phyloP scores from a whole-genome alignment of 2,113 vertebrate genomes.

The Tetrax tetrax region DNA sequence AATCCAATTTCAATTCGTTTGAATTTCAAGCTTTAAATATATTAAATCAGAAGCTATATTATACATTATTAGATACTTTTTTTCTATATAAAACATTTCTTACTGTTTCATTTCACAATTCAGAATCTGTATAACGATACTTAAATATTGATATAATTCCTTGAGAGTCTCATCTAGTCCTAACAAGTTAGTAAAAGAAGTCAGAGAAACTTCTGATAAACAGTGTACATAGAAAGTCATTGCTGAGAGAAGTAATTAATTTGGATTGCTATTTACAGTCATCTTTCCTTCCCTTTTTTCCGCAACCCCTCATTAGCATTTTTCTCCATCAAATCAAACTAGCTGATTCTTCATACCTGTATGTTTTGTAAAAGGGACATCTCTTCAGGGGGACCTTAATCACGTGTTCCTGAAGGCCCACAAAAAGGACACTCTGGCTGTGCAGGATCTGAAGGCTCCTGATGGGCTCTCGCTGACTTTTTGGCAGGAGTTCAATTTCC shows the following conservation, averaged over 20 bases:
- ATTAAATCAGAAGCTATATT: neutral
- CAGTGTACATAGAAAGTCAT: neutral
- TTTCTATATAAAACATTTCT: neutral
- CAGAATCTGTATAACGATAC: neutral
- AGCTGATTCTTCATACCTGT: slow-evolving; percentile 78
- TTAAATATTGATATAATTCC: neutral
- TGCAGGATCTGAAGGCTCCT: slow-evolving; percentile 92
- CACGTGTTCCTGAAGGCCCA: slow-evolving; percentile 90
- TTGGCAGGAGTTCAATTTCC: slow-evolving; percentile 90
- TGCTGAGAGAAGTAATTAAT: neutral
- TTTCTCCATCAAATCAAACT: neutral
- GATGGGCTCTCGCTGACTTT: slow-evolving; percentile 83
- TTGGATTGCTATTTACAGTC: neutral
- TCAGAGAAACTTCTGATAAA: neutral
- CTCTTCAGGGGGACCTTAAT: slow-evolving; percentile 93
- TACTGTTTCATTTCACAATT: neutral
- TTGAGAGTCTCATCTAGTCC: neutral
- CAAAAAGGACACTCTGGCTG: slow-evolving; percentile 92
- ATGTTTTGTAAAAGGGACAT: slow-evolving; percentile 88
- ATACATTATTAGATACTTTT: neutral
- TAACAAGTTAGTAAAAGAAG: neutral
- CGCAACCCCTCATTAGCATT: fast-evolving
- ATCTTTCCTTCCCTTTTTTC: neutral
- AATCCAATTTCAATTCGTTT: fast-evolving
- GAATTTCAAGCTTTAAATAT: neutral